Percentiles rank a stretch among this genome's conserved stretches.
These are phyloP conservation scores for Anas platyrhynchos DNA, from an alignment of 2,113 vertebrate species.

Conservation along the genomic window DNA sequence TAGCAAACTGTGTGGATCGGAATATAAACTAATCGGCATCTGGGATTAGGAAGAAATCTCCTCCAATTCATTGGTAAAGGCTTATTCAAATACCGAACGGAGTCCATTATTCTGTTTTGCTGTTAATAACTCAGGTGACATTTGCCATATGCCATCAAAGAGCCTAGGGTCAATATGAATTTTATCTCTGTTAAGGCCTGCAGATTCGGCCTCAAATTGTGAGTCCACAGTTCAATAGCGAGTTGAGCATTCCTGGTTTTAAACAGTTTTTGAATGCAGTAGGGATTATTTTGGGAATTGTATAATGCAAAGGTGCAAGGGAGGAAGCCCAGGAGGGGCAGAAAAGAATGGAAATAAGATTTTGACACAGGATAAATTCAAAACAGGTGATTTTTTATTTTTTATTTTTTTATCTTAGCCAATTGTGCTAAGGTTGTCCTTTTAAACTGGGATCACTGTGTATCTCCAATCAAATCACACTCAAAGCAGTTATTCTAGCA, in stretches of 20 bases:
- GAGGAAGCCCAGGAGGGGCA: background rate
- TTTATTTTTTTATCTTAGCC: background rate
- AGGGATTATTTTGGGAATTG: background rate
- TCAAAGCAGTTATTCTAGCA: constrained; percentile 33
- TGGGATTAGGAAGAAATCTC: constrained; percentile 58
- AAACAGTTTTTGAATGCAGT: constrained; percentile 19
- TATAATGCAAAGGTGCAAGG: background rate
- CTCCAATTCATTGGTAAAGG: constrained; percentile 51
- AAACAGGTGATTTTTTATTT: background rate
- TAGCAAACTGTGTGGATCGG: constrained; percentile 46
- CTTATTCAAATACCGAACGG: constrained; percentile 39
- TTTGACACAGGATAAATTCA: constrained; percentile 11
- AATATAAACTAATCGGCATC: constrained; percentile 63
- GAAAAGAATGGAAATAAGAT: background rate
- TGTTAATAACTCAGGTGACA: constrained; percentile 63
- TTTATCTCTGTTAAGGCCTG: constrained; percentile 50
- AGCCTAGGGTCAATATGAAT: background rate
- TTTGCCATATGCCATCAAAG: constrained; percentile 54
- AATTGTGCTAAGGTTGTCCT: constrained; percentile 22
- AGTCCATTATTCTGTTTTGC: constrained; percentile 51
- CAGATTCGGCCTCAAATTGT: constrained; percentile 32
- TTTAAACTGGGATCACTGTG: constrained; percentile 29
- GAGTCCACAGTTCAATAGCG: constrained; percentile 2
- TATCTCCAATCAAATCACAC: constrained; percentile 47
- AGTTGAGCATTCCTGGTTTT: background rate